phyloP scores from a whole-genome alignment of 2,113 vertebrate species.

The Osmerus eperlanus region DNA sequence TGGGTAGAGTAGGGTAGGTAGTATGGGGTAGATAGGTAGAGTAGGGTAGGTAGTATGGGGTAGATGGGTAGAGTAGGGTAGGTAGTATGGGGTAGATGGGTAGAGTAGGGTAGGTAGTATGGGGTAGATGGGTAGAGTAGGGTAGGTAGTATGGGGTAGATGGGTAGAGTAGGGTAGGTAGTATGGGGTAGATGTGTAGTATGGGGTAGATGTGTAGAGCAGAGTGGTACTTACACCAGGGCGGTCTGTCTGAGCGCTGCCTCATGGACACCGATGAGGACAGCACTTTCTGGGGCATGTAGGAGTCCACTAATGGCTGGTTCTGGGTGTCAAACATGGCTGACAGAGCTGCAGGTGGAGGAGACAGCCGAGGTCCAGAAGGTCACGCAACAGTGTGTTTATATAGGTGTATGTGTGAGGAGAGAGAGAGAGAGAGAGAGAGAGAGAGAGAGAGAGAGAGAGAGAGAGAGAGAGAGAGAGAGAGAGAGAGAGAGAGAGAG shows the following conservation, averaged over 20 bases:
- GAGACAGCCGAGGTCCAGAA: neutral
- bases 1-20: too few species aligned
- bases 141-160: too few species aligned
- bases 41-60: neutral
- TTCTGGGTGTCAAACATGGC: slow-evolving; percentile 85
- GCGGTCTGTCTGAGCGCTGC: slow-evolving; percentile 86
- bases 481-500: too few species aligned
- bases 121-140: too few species aligned
- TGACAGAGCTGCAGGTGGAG: slow-evolving; percentile 59
- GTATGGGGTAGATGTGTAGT: too few species aligned
- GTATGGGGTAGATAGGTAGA: neutral
- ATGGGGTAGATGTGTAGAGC: neutral
- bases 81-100: too few species aligned
- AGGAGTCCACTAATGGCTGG: slow-evolving; percentile 80
- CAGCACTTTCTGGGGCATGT: slow-evolving; percentile 84
- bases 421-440: too few species aligned
- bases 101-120: too few species aligned
- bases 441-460: too few species aligned
- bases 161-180: too few species aligned
- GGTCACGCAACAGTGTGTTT: neutral
- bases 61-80: too few species aligned
- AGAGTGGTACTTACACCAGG: slow-evolving; percentile 89
- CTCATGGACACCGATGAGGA: slow-evolving; percentile 79
- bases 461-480: too few species aligned
- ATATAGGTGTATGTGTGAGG: neutral